Conservation (phyloP, 2,113 vertebrate genomes). For the Eurypyga helias region DNA sequence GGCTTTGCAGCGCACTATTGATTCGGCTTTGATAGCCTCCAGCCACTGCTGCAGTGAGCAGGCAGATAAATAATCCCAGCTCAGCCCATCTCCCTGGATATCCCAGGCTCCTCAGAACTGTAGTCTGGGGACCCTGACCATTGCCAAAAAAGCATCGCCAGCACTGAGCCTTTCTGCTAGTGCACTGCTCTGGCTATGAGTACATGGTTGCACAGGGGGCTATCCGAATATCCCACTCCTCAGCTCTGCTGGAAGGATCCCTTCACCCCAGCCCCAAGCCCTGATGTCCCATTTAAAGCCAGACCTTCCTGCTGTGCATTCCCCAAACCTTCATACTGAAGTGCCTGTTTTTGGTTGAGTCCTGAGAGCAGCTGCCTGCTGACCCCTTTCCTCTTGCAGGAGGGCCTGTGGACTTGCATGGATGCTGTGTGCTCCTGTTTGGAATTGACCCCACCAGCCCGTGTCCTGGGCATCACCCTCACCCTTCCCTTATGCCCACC, state of each 20-base stretch:
- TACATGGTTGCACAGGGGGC: not conserved
- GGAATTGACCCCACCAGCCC: not conserved
- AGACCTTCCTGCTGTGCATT: not conserved
- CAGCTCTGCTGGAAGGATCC: not conserved
- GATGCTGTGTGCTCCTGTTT: not conserved
- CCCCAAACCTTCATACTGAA: not conserved
- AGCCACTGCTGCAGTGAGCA: not conserved
- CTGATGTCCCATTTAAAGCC: not conserved
- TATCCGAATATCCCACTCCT: fast-evolving
- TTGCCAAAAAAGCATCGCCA: not conserved
- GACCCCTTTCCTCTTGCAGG: not conserved
- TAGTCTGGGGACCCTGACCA: not conserved
- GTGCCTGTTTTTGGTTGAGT: not conserved
- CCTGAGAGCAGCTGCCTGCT: not conserved
- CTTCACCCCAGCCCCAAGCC: not conserved
- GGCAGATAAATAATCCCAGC: not conserved
- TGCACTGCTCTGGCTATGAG: not conserved
- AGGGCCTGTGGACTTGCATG: not conserved
- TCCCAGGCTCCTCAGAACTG: not conserved
- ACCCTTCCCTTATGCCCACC: not conserved
- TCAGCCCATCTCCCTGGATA: not conserved
- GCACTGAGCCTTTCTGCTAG: not conserved
- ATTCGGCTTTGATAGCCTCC: not conserved
- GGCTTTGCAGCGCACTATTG: not conserved
- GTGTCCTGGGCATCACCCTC: not conserved